phyloP scores from a whole-genome alignment of 2,113 vertebrate species.

The Hemiprocne comata region DNA sequence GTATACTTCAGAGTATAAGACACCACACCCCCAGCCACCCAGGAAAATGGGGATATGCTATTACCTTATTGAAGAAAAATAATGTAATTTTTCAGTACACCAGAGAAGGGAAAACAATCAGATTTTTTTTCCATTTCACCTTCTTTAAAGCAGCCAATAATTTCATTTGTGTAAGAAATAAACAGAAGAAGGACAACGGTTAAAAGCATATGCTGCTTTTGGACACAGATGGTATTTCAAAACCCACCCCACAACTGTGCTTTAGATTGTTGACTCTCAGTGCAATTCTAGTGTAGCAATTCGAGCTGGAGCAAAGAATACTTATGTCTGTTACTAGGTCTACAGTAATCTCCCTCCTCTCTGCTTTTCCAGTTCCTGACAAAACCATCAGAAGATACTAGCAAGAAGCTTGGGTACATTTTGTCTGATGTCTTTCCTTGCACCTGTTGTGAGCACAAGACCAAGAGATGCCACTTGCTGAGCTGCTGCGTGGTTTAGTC shows the following conservation, averaged over 20 bases:
- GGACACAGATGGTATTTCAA: background rate
- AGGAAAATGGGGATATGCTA: background rate
- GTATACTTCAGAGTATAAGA: background rate
- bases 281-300: background rate
- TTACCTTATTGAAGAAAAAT: background rate
- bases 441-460: background rate
- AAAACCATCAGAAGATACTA: background rate
- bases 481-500: background rate
- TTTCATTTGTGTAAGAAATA: background rate
- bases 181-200: background rate
- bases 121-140: background rate
- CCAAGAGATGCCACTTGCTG: background rate
- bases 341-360: background rate
- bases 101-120: background rate
- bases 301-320: background rate
- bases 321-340: background rate
- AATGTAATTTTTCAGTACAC: background rate
- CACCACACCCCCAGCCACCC: background rate
- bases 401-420: background rate
- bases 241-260: fast-evolving
- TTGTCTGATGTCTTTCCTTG: fast-evolving
- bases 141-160: background rate
- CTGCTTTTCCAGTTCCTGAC: background rate
- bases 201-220: background rate
- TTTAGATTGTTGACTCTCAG: background rate